These are phyloP conservation scores for Trichogramma dendrolimi DNA, from an alignment of 2,888 invertebrate species.

Conservation along the genomic window DNA sequence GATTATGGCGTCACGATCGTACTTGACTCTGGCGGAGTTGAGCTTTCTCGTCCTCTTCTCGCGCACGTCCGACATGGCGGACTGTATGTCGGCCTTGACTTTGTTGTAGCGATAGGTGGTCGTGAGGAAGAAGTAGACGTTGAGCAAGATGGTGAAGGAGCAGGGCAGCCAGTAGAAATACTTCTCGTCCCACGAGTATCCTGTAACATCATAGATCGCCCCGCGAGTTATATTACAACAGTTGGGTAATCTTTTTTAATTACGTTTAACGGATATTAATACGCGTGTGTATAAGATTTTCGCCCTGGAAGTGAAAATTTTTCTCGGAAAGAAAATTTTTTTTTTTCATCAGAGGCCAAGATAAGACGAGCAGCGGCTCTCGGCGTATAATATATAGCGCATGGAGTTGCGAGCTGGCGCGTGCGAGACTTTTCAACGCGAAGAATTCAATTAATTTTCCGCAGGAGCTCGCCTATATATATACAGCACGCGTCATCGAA, in stretches of 20 bases:
- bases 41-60: slow-evolving; percentile 56
- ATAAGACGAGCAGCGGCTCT: too few species aligned
- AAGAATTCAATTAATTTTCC: slow-evolving; percentile 40
- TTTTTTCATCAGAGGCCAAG: too few species aligned
- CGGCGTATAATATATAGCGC: too few species aligned
- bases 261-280: too few species aligned
- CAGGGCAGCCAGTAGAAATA: slow-evolving; percentile 66
- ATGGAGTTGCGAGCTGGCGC: not conserved
- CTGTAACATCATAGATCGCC: not conserved
- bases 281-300: too few species aligned
- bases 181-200: slow-evolving; percentile 37
- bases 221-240: too few species aligned
- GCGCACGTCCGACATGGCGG: slow-evolving; percentile 61
- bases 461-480: slow-evolving; percentile 3
- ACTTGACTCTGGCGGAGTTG: slow-evolving; percentile 68
- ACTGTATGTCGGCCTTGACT: slow-evolving; percentile 71
- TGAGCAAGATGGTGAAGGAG: slow-evolving; percentile 62
- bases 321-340: too few species aligned
- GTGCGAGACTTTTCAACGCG: slow-evolving; percentile 12
- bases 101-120: slow-evolving; percentile 68
- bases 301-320: too few species aligned
- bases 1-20: slow-evolving; percentile 39
- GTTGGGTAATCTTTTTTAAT: too few species aligned
- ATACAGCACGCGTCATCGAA: too few species aligned
- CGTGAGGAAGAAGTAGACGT: slow-evolving; percentile 64